phyloP scores from a whole-genome alignment of 37 sponge, comb jelly and placozoan genomes.

The Spongilla lacustris region DNA sequence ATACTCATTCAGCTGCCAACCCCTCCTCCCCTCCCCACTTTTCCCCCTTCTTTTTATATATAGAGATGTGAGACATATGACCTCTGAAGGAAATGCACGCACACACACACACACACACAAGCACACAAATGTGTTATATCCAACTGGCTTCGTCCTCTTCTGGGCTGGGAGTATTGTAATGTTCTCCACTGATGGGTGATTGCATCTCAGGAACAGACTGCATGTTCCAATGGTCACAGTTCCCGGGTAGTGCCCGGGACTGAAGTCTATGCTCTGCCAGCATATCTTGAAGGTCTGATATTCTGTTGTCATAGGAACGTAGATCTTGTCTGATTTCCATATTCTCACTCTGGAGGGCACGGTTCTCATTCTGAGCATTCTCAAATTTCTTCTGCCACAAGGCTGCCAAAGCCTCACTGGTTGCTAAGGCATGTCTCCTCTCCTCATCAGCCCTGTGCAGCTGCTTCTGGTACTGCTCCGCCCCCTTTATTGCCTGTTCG shows the following conservation, averaged over 20 bases:
- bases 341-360: conserved; percentile 2
- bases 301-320: conserved; percentile 43
- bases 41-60: no score
- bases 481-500: conserved; percentile 32
- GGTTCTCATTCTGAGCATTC: conserved; percentile 56
- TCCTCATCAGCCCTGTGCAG: conserved; percentile 50
- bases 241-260: background rate
- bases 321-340: conserved; percentile 44
- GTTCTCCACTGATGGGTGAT: no score
- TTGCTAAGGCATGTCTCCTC: conserved; percentile 46
- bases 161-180: no score
- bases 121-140: no score
- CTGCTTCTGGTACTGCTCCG: conserved; percentile 68
- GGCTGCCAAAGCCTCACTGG: conserved; percentile 63
- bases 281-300: conserved; percentile 47
- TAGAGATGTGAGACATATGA: no score
- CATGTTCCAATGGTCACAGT: no score
- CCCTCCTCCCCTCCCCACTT: no score
- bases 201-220: no score
- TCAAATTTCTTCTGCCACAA: conserved; percentile 78
- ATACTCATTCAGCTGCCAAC: no score
- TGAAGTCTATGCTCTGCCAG: conserved; percentile 51
- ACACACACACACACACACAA: no score
- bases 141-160: no score
- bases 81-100: no score